Evolutionary conservation across 2,888 invertebrate species (phyloP).

Genomic region (Globia sparganii): DNA sequence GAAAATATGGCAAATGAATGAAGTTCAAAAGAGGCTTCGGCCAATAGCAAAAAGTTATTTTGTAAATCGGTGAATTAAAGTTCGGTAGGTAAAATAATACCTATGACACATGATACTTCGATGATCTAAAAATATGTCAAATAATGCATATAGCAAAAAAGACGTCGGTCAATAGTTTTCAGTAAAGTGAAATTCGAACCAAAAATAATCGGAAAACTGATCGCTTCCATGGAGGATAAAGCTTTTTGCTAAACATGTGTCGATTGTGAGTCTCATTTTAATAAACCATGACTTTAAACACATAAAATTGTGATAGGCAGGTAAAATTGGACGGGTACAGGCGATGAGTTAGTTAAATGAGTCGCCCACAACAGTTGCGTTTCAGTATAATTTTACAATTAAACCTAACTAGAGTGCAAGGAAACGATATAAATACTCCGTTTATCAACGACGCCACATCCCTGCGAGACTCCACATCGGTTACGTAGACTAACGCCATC

Average conservation of each 20-base stretch:
- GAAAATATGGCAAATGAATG: too few species aligned
- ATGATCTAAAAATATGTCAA: too few species aligned
- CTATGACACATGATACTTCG: too few species aligned
- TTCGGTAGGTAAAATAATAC: too few species aligned
- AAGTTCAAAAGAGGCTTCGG: too few species aligned
- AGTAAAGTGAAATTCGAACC: too few species aligned
- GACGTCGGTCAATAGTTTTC: too few species aligned
- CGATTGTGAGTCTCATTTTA: neutral
- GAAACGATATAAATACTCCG: slow-evolving; percentile 52
- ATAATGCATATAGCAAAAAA: too few species aligned
- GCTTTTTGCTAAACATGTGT: neutral
- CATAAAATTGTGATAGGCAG: neutral
- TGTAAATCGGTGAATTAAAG: too few species aligned
- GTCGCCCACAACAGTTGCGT: slow-evolving; percentile 50
- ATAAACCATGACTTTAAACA: neutral
- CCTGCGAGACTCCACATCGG: slow-evolving; percentile 32
- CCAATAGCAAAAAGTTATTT: too few species aligned
- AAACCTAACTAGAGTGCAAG: slow-evolving; percentile 58
- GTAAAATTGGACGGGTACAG: neutral
- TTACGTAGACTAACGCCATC: slow-evolving; percentile 32
- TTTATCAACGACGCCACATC: slow-evolving; percentile 37
- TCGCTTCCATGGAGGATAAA: neutral
- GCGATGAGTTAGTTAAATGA: neutral
- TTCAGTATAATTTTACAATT: slow-evolving; percentile 49
- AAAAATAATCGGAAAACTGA: too few species aligned